phyloP scores from a whole-genome alignment of 2,888 invertebrate genomes.

The Euphydryas editha region DNA sequence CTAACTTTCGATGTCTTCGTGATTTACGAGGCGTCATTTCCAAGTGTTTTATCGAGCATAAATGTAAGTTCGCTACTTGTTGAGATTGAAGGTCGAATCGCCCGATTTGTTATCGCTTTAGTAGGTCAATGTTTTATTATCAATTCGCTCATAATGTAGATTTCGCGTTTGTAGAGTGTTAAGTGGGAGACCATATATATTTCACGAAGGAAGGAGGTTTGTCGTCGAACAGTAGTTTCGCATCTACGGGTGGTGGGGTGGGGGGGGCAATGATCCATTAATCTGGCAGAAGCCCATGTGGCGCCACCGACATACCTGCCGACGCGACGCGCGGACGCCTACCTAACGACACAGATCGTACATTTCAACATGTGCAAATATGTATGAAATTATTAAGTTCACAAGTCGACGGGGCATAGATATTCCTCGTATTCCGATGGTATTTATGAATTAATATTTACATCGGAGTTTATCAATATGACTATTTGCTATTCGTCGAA shows the following conservation, averaged over 20 bases:
- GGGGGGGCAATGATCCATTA: constrained; percentile 93
- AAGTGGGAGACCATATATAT: constrained; percentile 67
- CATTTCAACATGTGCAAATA: constrained; percentile 65
- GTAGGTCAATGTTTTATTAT: constrained; percentile 63
- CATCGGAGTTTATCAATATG: background rate
- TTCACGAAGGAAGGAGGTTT: constrained; percentile 67
- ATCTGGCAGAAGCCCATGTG: constrained; percentile 92
- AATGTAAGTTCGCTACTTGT: constrained; percentile 80
- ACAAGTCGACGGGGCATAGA: constrained; percentile 15
- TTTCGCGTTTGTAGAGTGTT: constrained; percentile 54
- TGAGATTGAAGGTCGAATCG: constrained; percentile 77
- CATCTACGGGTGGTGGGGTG: constrained; percentile 69
- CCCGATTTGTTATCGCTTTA: constrained; percentile 57
- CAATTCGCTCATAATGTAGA: constrained; percentile 41
- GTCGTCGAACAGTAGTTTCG: constrained; percentile 77
- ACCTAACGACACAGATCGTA: constrained; percentile 74
- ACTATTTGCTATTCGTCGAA: background rate
- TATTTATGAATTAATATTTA: background rate
- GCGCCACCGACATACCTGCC: constrained; percentile 85
- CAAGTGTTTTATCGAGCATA: constrained; percentile 83
- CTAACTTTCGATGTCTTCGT: constrained; percentile 80
- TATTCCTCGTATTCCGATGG: background rate
- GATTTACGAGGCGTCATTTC: constrained; percentile 80
- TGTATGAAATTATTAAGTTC: constrained; percentile 47
- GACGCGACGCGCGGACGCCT: constrained; percentile 82